Conservation (phyloP, 2,113 vertebrate genomes). For the Varanus salvator region DNA sequence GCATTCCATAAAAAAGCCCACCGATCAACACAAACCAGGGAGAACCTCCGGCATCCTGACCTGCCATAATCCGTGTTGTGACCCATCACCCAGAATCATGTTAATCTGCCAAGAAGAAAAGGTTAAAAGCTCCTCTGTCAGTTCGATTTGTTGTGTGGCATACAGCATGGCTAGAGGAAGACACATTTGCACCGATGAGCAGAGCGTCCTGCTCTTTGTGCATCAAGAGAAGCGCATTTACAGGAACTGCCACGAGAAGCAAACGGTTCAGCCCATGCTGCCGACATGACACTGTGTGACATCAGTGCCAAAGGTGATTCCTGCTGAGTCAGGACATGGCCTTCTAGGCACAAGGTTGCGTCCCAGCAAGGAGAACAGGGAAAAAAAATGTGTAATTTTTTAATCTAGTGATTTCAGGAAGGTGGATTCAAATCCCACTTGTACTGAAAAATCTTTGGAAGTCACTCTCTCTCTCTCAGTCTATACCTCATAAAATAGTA, state of each 20-base stretch:
- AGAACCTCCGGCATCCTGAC: conserved; percentile 65
- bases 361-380: not conserved
- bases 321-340: not conserved
- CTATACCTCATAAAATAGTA: not conserved
- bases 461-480: not conserved
- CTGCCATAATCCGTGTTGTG: conserved; percentile 46
- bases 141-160: conserved; percentile 60
- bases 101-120: conserved; percentile 64
- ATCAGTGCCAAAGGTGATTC: conserved; percentile 31
- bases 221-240: conserved; percentile 43
- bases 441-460: not conserved
- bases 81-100: conserved; percentile 68
- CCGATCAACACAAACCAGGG: conserved; percentile 27
- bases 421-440: not conserved
- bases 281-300: conserved; percentile 41
- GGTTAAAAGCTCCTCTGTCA: conserved; percentile 74
- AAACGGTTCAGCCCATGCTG: conserved; percentile 24
- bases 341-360: not conserved
- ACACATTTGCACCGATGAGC: conserved; percentile 52
- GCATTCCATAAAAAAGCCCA: conserved; percentile 11
- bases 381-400: not conserved
- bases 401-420: not conserved
- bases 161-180: conserved; percentile 64
- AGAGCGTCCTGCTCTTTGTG: conserved; percentile 39
- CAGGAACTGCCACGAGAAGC: conserved; percentile 47